Conservation (phyloP, 1,140 invertebrate species). For the Whitmania pigra region DNA sequence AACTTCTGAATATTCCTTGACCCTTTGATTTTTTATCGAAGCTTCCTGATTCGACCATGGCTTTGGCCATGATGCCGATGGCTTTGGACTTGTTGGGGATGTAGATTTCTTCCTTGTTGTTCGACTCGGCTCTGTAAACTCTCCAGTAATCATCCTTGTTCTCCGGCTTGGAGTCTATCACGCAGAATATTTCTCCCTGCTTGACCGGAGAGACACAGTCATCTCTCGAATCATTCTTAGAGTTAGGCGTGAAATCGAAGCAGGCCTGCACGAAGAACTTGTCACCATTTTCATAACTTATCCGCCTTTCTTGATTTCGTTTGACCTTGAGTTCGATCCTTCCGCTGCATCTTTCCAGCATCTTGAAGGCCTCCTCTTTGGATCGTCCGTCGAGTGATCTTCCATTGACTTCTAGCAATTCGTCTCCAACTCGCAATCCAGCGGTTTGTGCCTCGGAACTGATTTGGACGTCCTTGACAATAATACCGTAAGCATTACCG, state of each 20-base stretch:
- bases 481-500: constrained; percentile 22
- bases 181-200: constrained; percentile 3
- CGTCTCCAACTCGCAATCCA: constrained; percentile 20
- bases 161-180: background rate
- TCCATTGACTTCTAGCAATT: constrained; percentile 21
- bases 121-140: background rate
- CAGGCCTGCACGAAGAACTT: background rate
- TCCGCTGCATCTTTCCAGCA: background rate
- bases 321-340: constrained; percentile 2
- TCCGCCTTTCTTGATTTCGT: background rate
- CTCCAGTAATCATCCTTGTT: background rate
- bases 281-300: background rate
- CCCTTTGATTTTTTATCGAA: background rate
- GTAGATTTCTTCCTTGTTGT: background rate
- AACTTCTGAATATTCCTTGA: background rate
- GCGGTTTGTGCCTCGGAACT: background rate
- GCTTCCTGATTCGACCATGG: background rate
- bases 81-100: constrained; percentile 2
- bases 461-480: constrained; percentile 6
- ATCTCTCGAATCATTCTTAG: background rate
- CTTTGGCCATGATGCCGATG: constrained; percentile 1
- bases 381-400: constrained; percentile 8
- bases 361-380: constrained; percentile 19
- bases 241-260: background rate
- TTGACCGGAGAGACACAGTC: background rate